Conservation (phyloP, 23 tunicate species). For the Aplidium turbinatum region DNA sequence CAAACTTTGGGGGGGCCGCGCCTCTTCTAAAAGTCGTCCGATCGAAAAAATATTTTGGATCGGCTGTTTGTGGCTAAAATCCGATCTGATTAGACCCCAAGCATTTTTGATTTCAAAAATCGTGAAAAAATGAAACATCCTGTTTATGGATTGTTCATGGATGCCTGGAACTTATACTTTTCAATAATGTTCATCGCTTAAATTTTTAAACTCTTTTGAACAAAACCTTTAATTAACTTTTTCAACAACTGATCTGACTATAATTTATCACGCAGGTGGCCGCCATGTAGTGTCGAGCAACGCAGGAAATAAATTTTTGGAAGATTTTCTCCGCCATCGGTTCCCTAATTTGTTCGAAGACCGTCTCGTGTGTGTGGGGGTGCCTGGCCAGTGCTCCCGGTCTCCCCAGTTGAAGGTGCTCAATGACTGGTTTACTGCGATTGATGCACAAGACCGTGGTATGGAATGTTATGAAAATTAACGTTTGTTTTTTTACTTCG, state of each 20-base stretch:
- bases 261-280: conserved; percentile 15
- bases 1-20: too few species aligned
- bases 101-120: too few species aligned
- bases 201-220: neutral
- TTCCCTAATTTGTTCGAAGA: conserved; percentile 55
- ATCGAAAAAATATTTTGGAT: too few species aligned
- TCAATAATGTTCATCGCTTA: too few species aligned
- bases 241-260: neutral
- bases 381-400: conserved; percentile 6
- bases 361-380: neutral
- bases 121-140: too few species aligned
- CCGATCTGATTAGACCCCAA: too few species aligned
- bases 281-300: conserved; percentile 36
- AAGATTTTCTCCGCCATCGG: conserved; percentile 49
- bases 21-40: too few species aligned
- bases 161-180: too few species aligned
- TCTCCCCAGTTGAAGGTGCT: conserved; percentile 12
- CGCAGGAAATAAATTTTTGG: conserved; percentile 54
- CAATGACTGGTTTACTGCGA: conserved; percentile 36
- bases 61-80: too few species aligned
- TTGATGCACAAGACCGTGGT: conserved; percentile 35
- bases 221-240: neutral
- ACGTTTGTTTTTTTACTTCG: too few species aligned
- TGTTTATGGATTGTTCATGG: too few species aligned
- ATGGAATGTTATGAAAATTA: too few species aligned